A percentile compares a stretch with the other conserved stretches of the same genome.
These are phyloP conservation scores for Acrobeloides nanus DNA, from an alignment of 2,888 invertebrate species.

Conservation along the genomic window DNA sequence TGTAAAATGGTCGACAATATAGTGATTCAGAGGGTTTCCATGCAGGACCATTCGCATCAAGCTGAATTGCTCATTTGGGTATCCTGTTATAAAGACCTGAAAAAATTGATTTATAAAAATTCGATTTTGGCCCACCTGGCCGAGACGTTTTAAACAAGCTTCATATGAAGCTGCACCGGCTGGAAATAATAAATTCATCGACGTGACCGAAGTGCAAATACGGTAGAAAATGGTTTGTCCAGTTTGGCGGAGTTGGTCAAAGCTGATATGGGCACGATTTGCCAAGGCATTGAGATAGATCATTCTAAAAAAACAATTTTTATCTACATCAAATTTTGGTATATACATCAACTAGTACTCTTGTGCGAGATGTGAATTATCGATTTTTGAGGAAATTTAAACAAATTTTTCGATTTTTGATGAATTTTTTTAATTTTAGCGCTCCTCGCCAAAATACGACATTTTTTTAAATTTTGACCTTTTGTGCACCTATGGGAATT, in stretches of 20 bases:
- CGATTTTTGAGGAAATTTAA: too few relatives aligned
- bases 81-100: slow-evolving; percentile 35
- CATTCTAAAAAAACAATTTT: too few relatives aligned
- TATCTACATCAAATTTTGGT: too few relatives aligned
- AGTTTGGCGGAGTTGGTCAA: slow-evolving; percentile 11
- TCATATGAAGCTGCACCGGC: slow-evolving; percentile 13
- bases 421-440: too few relatives aligned
- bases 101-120: slow-evolving; percentile 5
- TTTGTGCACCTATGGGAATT: too few relatives aligned
- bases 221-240: slow-evolving; percentile 21
- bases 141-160: slow-evolving; percentile 15
- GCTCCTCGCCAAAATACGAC: too few relatives aligned
- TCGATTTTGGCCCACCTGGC: slow-evolving; percentile 2
- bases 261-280: too few relatives aligned
- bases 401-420: too few relatives aligned
- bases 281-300: too few relatives aligned
- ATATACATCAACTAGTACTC: too few relatives aligned
- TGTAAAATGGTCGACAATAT: slow-evolving; percentile 24
- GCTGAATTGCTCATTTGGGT: slow-evolving; percentile 39
- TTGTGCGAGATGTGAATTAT: too few relatives aligned
- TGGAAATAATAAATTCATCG: slow-evolving; percentile 19
- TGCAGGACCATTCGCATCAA: slow-evolving; percentile 44
- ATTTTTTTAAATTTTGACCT: too few relatives aligned
- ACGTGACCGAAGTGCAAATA: slow-evolving; percentile 14
- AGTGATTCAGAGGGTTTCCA: slow-evolving; percentile 29